Evolutionary conservation across 2,797 vertebrate genomes (phyloP).

Genomic region (Babyrousa celebensis): DNA sequence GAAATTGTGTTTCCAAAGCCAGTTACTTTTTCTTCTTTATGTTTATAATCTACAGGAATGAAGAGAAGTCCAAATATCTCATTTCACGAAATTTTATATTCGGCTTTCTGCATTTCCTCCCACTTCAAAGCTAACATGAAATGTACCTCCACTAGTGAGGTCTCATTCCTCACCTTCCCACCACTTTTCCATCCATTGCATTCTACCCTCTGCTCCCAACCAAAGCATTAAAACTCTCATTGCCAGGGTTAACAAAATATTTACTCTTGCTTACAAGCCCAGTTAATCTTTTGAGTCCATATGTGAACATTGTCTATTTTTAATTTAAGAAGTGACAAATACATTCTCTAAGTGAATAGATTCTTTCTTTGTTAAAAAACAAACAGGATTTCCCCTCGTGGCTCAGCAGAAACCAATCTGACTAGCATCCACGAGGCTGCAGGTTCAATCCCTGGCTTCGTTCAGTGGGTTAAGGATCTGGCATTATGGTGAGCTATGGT

Average conservation of each 20-base stretch:
- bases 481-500: too few species aligned
- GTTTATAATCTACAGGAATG: neutral
- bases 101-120: neutral
- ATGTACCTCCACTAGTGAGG: neutral
- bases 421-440: too few species aligned
- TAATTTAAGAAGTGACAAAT: neutral
- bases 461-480: too few species aligned
- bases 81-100: neutral
- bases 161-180: neutral
- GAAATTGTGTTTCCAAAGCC: constrained; percentile 21
- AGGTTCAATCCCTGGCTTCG: too few species aligned
- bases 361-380: neutral
- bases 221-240: neutral
- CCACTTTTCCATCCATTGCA: neutral
- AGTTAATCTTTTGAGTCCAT: neutral
- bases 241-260: neutral
- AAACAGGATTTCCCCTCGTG: neutral
- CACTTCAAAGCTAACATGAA: neutral
- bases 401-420: too few species aligned
- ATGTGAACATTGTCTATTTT: neutral
- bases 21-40: neutral
- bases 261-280: neutral
- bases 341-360: neutral
- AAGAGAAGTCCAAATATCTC: neutral
- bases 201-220: neutral